A percentile compares a stretch with the other conserved stretches of the same genome.
Conservation (phyloP, 2,888 invertebrate species). For the Pheosia gnoma region DNA sequence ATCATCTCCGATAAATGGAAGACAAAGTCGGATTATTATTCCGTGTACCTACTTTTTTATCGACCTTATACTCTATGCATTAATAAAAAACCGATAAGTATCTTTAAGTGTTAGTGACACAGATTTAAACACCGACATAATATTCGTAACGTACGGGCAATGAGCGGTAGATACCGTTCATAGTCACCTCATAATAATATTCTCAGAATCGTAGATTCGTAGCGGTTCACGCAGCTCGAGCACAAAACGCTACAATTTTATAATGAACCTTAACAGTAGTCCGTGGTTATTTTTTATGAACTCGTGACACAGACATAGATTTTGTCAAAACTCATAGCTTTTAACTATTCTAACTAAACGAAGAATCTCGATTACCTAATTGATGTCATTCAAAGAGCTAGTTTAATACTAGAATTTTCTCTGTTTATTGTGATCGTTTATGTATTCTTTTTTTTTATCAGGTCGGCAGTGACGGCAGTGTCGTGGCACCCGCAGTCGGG, state of each 20-base stretch:
- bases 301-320: slow-evolving; percentile 54
- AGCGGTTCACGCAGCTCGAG: slow-evolving; percentile 62
- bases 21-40: slow-evolving; percentile 39
- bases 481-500: slow-evolving; percentile 94
- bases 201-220: slow-evolving; percentile 72
- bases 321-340: slow-evolving; percentile 53
- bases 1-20: slow-evolving; percentile 29
- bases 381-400: slow-evolving; percentile 8
- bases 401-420: neutral
- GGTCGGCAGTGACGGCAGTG: slow-evolving; percentile 93
- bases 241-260: slow-evolving; percentile 69
- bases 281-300: slow-evolving; percentile 58
- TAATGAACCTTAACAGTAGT: slow-evolving; percentile 56
- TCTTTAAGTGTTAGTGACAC: slow-evolving; percentile 66
- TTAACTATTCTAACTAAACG: slow-evolving; percentile 25
- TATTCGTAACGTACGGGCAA: slow-evolving; percentile 65
- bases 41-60: slow-evolving; percentile 36
- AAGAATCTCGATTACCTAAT: slow-evolving; percentile 17
- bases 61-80: slow-evolving; percentile 51
- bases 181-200: slow-evolving; percentile 58
- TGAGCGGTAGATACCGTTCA: slow-evolving; percentile 64
- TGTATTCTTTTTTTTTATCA: slow-evolving; percentile 64
- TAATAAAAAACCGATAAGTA: slow-evolving; percentile 62
- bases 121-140: slow-evolving; percentile 64
- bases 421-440: neutral